Evolutionary conservation across 1,140 invertebrate species (phyloP), one percentile per base, ranked within the genome.

Genomic region (Drosophila santomea): DNA sequence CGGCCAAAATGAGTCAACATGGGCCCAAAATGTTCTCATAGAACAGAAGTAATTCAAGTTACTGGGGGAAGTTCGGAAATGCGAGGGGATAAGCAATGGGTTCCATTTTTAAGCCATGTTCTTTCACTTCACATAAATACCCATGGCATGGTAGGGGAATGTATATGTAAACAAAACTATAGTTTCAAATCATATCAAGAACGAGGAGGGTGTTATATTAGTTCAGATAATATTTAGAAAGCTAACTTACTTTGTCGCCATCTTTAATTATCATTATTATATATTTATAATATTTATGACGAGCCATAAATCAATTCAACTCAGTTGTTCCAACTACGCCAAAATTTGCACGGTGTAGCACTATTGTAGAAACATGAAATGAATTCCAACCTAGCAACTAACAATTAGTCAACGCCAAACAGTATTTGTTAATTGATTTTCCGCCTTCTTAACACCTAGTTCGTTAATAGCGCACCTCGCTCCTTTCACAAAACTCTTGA

Each of bases 1-100:
- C 15, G 41, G 64, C 52, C 48, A 36, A 48, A 64, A 68, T 69
- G 74, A 67, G 51, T 61, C 66, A 71, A 60, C 23, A 23, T n/a
- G 36, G 60, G 44, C 15, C 6, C 17, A 56, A 68, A 72, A 43
- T 56, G 54, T 47, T 44, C 23, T 52, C 47, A 60, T 44, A 50
- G 41, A 62, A 58, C 47, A 60, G 28, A 48, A 15, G 5, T 50
- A 50, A 32, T 17, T 50, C 48, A 32, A 50, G 15, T 48, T 48
- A 32, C 3, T 28, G 28, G 28, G 28, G n/a, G 48, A 4, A 45
- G 45, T n/a, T 12, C 4, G 23, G 20, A 1, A 23, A n/a, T 45
- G 25, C 6, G 28, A 1, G 8, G 28, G 20, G 44, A 20, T 23
- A 20, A 0, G 2, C 10, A 12, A 14, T 23, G 44, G 11, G 43